Evolutionary conservation across 2,113 vertebrate genomes (phyloP).

Genomic region (Perca fluviatilis): DNA sequence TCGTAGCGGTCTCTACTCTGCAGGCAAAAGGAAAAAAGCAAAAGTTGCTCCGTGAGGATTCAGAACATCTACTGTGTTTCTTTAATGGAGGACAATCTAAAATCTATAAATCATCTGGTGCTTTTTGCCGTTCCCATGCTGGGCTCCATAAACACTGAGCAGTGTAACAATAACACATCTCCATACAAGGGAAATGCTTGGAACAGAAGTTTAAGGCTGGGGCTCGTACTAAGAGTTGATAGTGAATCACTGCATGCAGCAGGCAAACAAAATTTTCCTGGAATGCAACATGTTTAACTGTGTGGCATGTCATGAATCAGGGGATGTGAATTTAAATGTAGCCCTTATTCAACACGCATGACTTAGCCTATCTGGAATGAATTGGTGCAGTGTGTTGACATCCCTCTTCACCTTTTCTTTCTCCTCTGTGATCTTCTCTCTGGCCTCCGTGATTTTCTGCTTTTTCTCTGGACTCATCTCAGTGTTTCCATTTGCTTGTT

Average conservation of each 20-base stretch:
- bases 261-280: neutral
- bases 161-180: slow-evolving; percentile 66
- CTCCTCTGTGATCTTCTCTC: slow-evolving; percentile 76
- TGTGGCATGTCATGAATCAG: slow-evolving; percentile 10
- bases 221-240: slow-evolving; percentile 45
- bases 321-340: slow-evolving; percentile 2
- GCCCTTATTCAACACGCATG: slow-evolving; percentile 11
- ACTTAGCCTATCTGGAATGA: neutral
- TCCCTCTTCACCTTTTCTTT: slow-evolving; percentile 77
- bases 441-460: slow-evolving; percentile 78
- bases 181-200: slow-evolving; percentile 67
- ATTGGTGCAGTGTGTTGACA: slow-evolving; percentile 9
- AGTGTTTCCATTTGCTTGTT: slow-evolving; percentile 78
- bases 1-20: slow-evolving; percentile 85
- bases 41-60: neutral
- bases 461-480: slow-evolving; percentile 80
- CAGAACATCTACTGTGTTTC: neutral
- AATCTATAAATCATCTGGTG: slow-evolving; percentile 51
- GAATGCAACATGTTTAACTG: slow-evolving; percentile 25
- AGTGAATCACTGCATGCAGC: slow-evolving; percentile 34
- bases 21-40: slow-evolving; percentile 23
- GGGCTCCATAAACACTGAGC: slow-evolving; percentile 66
- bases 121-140: slow-evolving; percentile 47
- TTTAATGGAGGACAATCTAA: slow-evolving; percentile 26
- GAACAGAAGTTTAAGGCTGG: slow-evolving; percentile 35